phyloP scores from a whole-genome alignment of 1,140 invertebrate genomes.

The Hyposmocoma kahamanoa region DNA sequence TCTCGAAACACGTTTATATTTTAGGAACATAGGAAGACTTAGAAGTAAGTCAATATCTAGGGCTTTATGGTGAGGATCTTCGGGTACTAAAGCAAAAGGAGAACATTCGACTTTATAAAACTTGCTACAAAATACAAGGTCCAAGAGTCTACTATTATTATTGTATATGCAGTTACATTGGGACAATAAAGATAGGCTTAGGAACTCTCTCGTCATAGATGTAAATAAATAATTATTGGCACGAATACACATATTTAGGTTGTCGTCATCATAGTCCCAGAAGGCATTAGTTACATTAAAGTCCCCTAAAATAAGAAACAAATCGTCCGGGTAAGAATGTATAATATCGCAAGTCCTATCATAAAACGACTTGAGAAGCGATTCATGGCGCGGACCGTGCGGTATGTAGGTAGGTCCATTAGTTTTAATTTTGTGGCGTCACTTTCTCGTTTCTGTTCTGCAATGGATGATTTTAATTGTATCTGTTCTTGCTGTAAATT shows the following conservation, averaged over 20 bases:
- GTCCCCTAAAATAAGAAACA: constrained; percentile 3
- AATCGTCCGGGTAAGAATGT: constrained; percentile 1
- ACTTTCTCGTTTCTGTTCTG: too few relatives aligned
- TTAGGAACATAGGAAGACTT: not conserved
- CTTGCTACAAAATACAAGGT: constrained; percentile 6
- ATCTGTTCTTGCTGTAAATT: too few relatives aligned
- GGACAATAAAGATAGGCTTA: not conserved
- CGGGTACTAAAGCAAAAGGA: not conserved
- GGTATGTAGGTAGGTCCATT: too few relatives aligned
- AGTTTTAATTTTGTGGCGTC: too few relatives aligned
- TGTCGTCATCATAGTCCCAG: constrained; percentile 6
- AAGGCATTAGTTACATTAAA: constrained; percentile 8
- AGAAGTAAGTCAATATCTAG: not conserved
- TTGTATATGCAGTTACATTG: constrained; percentile 6
- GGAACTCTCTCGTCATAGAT: not conserved
- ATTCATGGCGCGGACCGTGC: not conserved
- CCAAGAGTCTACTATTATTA: constrained; percentile 3
- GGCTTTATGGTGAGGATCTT: constrained; percentile 7
- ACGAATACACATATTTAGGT: not conserved
- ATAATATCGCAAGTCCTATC: not conserved
- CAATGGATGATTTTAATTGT: too few relatives aligned
- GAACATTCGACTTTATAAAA: not conserved
- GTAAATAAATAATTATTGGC: not conserved
- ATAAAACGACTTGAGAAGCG: not conserved
- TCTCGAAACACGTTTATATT: not conserved